These are phyloP conservation scores for Panthera uncia DNA, from an alignment of 2,113 vertebrate genomes.

Conservation along the genomic window DNA sequence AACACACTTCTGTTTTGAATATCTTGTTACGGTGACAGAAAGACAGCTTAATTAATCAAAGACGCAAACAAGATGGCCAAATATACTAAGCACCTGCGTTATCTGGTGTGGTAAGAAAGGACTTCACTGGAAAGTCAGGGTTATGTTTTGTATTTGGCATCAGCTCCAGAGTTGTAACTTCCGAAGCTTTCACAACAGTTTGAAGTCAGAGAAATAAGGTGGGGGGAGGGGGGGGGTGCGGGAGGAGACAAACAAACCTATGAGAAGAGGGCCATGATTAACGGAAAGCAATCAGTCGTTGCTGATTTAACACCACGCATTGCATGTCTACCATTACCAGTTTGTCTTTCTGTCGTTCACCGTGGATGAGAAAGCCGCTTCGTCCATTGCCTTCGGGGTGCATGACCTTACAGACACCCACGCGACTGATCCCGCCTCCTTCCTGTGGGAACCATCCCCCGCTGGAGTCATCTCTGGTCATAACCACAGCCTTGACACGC, in stretches of 20 bases:
- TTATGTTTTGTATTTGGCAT: background rate
- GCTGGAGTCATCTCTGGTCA: conserved; percentile 99
- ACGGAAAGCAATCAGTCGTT: background rate
- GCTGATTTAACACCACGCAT: background rate
- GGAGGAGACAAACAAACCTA: background rate
- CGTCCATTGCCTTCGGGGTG: conserved; percentile 91
- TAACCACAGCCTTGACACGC: conserved; percentile 99
- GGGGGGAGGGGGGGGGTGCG: too few relatives aligned
- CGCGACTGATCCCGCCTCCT: conserved; percentile 96
- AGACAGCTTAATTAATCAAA: conserved; percentile 32
- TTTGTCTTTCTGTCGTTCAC: conserved; percentile 97
- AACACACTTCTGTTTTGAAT: background rate
- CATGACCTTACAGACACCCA: conserved; percentile 97
- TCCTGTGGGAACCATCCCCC: conserved; percentile 99
- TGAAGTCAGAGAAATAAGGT: conserved; percentile 4
- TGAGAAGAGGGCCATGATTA: conserved; percentile 59
- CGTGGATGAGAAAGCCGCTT: conserved; percentile 97
- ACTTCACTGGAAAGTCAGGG: background rate
- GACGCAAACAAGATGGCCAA: background rate
- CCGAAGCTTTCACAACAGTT: background rate
- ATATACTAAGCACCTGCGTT: background rate
- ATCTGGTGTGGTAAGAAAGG: background rate
- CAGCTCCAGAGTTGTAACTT: background rate
- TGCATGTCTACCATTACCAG: conserved; percentile 88
- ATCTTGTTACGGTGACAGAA: background rate